phyloP scores from a whole-genome alignment of 37 sponge, comb jelly and placozoan species.

The Axinella damicornis region DNA sequence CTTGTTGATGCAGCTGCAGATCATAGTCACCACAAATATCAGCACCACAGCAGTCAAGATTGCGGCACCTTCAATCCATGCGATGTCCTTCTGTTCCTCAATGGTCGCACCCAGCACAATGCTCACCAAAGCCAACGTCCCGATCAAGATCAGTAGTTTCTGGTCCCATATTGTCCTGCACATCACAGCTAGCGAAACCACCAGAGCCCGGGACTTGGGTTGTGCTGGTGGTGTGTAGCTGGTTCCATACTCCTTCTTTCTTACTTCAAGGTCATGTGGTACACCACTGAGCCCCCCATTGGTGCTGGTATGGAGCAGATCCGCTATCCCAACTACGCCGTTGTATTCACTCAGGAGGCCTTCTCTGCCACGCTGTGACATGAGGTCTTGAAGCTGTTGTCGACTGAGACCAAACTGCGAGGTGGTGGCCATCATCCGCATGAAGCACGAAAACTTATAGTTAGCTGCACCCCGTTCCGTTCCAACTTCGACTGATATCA shows the following conservation, averaged over 20 bases:
- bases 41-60: constrained; percentile 90
- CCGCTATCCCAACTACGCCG: too few relatives aligned
- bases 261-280: too few relatives aligned
- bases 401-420: too few relatives aligned
- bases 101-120: constrained; percentile 82
- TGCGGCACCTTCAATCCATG: constrained; percentile 96
- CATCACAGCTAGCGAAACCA: background rate
- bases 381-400: too few relatives aligned
- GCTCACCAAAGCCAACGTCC: constrained; percentile 64
- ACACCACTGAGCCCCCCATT: too few relatives aligned
- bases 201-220: constrained; percentile 75
- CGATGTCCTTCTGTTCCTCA: constrained; percentile 68
- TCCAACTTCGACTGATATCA: too few relatives aligned
- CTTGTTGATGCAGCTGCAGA: constrained; percentile 94
- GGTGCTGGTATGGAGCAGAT: too few relatives aligned
- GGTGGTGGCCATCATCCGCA: too few relatives aligned
- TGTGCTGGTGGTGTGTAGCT: constrained; percentile 70
- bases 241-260: constrained; percentile 67
- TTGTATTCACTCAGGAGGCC: too few relatives aligned
- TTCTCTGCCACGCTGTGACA: too few relatives aligned
- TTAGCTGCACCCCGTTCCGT: too few relatives aligned
- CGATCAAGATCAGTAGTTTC: constrained; percentile 76
- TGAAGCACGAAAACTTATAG: too few relatives aligned
- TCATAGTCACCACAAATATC: constrained; percentile 89
- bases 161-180: constrained; percentile 19